These are phyloP conservation scores for Caranx melampygus DNA, from an alignment of 2,113 vertebrate species.

Conservation along the genomic window DNA sequence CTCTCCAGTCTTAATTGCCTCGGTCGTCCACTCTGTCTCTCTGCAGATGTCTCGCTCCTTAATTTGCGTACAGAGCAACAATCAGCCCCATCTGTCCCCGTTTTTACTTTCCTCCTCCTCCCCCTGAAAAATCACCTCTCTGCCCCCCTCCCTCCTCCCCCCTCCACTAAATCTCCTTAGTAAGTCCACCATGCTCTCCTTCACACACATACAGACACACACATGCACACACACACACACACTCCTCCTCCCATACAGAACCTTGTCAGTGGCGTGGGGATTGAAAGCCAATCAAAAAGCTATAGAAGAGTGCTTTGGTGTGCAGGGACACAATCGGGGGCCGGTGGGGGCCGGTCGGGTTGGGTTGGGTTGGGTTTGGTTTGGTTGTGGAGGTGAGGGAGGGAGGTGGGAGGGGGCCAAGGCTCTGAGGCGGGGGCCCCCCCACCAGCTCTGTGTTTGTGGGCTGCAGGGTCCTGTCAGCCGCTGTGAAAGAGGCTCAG, in stretches of 20 bases:
- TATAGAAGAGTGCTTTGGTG: conserved; percentile 98
- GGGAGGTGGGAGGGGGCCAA: conserved; percentile 53
- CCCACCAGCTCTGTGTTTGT: conserved; percentile 87
- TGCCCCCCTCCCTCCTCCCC: conserved; percentile 74
- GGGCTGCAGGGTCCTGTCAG: conserved; percentile 77
- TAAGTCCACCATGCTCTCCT: conserved; percentile 75
- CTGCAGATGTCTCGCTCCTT: conserved; percentile 97
- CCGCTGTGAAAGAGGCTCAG: conserved; percentile 77
- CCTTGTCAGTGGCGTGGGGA: conserved; percentile 92
- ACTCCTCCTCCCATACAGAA: conserved; percentile 69
- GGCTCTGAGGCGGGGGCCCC: conserved; percentile 89
- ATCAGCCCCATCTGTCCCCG: conserved; percentile 99
- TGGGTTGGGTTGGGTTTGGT: neutral
- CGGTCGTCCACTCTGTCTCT: conserved; percentile 92
- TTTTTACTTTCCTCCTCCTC: conserved; percentile 86
- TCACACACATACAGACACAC: conserved; percentile 27
- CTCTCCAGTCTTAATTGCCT: conserved; percentile 88
- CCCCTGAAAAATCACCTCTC: conserved; percentile 78
- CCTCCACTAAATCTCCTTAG: conserved; percentile 80
- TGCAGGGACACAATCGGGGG: conserved; percentile 87
- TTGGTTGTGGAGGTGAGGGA: too few species aligned
- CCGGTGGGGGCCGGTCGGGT: conserved; percentile 68
- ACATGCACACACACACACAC: conserved; percentile 40
- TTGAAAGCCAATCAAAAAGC: conserved; percentile 99
- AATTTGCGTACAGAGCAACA: conserved; percentile 97